These are phyloP conservation scores for Chiroxiphia lanceolata DNA, from an alignment of 2,797 vertebrate genomes.

Conservation along the genomic window DNA sequence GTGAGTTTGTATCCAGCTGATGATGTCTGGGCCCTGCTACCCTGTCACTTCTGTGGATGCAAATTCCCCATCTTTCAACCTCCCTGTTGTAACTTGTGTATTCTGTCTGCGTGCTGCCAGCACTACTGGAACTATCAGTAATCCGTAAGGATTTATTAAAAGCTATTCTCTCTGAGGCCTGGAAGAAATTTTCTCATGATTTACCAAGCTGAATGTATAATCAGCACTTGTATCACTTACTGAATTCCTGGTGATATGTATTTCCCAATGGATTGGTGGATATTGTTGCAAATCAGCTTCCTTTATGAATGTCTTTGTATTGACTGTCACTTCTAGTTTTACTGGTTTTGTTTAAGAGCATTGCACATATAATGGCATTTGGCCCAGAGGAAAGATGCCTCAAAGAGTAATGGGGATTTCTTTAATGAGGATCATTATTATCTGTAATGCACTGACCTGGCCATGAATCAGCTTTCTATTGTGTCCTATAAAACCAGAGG, in stretches of 20 bases:
- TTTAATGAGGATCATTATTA: conserved; percentile 38
- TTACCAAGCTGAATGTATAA: conserved; percentile 26
- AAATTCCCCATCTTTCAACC: not conserved
- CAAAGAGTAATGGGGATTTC: not conserved
- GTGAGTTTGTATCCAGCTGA: not conserved
- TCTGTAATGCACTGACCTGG: conserved; percentile 29
- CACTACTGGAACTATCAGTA: not conserved
- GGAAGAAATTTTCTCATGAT: conserved; percentile 14
- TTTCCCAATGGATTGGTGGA: not conserved
- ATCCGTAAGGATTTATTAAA: conserved; percentile 8
- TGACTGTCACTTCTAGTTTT: not conserved
- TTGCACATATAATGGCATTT: not conserved
- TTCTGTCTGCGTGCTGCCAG: not conserved
- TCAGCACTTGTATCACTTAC: not conserved
- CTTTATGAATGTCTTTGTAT: not conserved
- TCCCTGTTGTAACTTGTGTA: not conserved
- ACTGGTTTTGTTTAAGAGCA: not conserved
- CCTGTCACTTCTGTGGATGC: not conserved
- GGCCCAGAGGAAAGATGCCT: not conserved
- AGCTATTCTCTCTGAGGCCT: not conserved
- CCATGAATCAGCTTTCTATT: not conserved
- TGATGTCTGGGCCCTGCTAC: not conserved
- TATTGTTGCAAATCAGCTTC: not conserved
- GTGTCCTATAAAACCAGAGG: not conserved
- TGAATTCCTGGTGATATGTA: conserved; percentile 3